These are phyloP conservation scores for Hirtodrosophila cameraria DNA, from an alignment of 2,888 invertebrate genomes.

Conservation along the genomic window DNA sequence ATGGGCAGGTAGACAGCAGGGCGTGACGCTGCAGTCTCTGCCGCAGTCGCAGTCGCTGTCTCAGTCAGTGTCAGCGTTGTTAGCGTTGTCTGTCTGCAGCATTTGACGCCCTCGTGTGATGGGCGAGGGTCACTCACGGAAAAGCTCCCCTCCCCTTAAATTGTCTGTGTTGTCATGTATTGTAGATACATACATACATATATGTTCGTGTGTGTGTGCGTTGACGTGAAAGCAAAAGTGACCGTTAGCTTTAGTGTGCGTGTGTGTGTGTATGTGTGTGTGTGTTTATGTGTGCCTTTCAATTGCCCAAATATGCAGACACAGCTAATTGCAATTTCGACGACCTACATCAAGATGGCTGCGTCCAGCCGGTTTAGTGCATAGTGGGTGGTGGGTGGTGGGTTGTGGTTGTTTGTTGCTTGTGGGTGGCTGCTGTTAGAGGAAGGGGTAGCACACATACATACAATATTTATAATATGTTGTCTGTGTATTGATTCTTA, in stretches of 20 bases:
- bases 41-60: not conserved
- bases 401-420: no score
- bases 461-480: not conserved
- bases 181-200: not conserved
- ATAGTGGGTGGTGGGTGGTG: not conserved
- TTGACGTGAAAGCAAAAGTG: slow-evolving; percentile 45
- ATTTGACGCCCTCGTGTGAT: slow-evolving; percentile 7
- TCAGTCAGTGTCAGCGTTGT: slow-evolving; percentile 3
- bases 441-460: no score
- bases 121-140: slow-evolving; percentile 18
- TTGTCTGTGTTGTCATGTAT: not conserved
- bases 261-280: slow-evolving; percentile 1
- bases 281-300: not conserved
- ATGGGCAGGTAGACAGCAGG: slow-evolving; percentile 9
- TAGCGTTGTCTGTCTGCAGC: slow-evolving; percentile 31
- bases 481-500: slow-evolving; percentile 25
- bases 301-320: slow-evolving; percentile 55
- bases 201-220: slow-evolving; percentile 6
- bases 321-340: slow-evolving; percentile 53
- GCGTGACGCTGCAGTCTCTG: slow-evolving; percentile 33
- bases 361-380: not conserved
- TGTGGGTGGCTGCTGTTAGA: no score
- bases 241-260: slow-evolving; percentile 9
- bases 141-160: slow-evolving; percentile 19
- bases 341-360: slow-evolving; percentile 54